These are phyloP conservation scores for Drymodes brunneopygia DNA, from an alignment of 2,113 vertebrate species.

Conservation along the genomic window DNA sequence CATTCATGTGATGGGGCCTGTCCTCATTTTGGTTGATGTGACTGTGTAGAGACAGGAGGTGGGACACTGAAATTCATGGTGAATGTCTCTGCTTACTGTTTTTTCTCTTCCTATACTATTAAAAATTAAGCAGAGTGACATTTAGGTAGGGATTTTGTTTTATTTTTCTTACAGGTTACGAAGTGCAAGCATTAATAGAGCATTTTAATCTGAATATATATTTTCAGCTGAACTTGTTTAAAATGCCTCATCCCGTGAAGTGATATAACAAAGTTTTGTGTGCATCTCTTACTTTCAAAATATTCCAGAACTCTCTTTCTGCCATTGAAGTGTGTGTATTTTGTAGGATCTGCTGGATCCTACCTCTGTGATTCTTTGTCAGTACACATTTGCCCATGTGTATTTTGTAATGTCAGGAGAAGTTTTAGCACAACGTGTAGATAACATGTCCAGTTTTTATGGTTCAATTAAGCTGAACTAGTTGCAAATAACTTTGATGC, in stretches of 20 bases:
- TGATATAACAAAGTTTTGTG: neutral
- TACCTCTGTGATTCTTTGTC: neutral
- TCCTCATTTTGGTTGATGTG: neutral
- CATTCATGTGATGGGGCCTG: neutral
- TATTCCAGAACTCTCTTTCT: neutral
- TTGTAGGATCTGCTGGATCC: neutral
- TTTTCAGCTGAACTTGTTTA: neutral
- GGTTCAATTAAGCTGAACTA: neutral
- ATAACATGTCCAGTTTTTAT: rapidly evolving
- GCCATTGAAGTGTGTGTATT: neutral
- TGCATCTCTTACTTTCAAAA: neutral
- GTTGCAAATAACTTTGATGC: neutral
- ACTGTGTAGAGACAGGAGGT: neutral
- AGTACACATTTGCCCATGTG: neutral
- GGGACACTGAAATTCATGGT: neutral
- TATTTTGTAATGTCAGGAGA: neutral
- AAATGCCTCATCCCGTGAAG: neutral
- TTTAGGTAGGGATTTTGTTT: neutral
- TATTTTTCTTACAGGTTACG: neutral
- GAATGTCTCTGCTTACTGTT: neutral
- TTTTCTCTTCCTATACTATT: neutral
- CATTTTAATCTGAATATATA: neutral
- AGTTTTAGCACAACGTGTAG: neutral
- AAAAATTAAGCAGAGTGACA: neutral
- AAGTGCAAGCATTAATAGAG: neutral